Evolutionary conservation across 2,797 vertebrate species (phyloP), one percentile per base, ranked within the genome.

Genomic region (Neosilurus hyrtlii): DNA sequence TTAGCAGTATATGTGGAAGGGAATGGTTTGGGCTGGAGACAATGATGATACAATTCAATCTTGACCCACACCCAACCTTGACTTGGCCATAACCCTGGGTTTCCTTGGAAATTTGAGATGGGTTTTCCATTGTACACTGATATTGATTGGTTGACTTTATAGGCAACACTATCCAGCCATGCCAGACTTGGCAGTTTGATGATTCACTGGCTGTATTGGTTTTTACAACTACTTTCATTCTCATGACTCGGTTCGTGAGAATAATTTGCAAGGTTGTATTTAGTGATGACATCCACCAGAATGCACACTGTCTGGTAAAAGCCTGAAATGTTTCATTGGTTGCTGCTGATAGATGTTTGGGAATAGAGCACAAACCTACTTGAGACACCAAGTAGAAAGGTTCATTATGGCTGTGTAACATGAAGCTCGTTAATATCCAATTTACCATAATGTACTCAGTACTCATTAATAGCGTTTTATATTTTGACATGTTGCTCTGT

Each of bases 1-100:
- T 93, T 92, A 91, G 90, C 86, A 83, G 88, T 86, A 86, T 80
- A 71, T 86, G 85, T 86, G 86, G 88, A 88, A 87, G 87, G 86
- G 86, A 87, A 79, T 12, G 73, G 70, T 66, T 85, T 82, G 84
- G 37, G 85, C 87, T 86, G 89, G 86, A 51, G 85, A 54, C 0
- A n/a, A n/a, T n/a, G 51, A 51, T 72, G 24, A 80, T 67, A 57
- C 74, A 35, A 65, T 75, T 86, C 30, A 75, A 70, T 16, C 67
- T 74, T 51, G 9, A 1, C 85, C 83, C 85, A 85, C 84, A 74
- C 83, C 18, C 63, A 24, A 43, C 61, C 83, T 73, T 66, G 82
- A 81, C 57, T 26, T 75, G 80, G 66, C 84, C 79, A 65, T 80
- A 78, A 78, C 75, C 73, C 61, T 76, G 1, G n/a, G 10, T 51